Evolutionary conservation across 2,888 invertebrate genomes (phyloP), one percentile per base, ranked within the genome.

Genomic region (Agrypnus murinus): DNA sequence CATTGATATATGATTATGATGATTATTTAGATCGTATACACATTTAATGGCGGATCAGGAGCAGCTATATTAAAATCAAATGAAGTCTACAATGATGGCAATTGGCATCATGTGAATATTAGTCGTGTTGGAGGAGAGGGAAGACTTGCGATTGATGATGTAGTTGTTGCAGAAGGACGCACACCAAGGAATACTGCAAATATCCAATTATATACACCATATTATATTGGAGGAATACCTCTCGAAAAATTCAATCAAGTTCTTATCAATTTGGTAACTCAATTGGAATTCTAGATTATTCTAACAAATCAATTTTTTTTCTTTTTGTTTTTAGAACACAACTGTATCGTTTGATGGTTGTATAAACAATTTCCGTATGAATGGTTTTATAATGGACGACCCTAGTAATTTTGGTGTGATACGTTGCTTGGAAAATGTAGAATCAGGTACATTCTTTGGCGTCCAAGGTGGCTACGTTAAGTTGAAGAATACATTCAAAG

Each of bases 381-480:
- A 93, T 80, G 90, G 90, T 9, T 88, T 89, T 74, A 87, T 87
- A 0, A 88, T 95, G 64, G 90, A 90, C 0, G 88, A 90, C 40
- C 89, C 93, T 0, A 84, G 87, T 0, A 82, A 86, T 9, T 86
- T 90, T 64, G 92, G 92, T 45, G 91, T 94, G 0, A 89, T 93
- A 19, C 92, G 93, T 0, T 98, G 98, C 84, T 92, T 92, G 0
- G 92, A 93, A 68, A 88, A 91, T 70, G 91, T 94, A 12, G 95
- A 96, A 82, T 84, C 86, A 2, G 98, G 98, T 3, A 89, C 93
- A 0, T 98, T 93, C 91, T 97, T 98, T 87, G 92, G 91, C 48
- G 90, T 92, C 1, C 90, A 91, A 0, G 92, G 92, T 12, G 96
- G 96, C 70, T 92, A 90, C 80, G 88, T 93, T 66, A 92, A 91